Conservation (phyloP, 2,113 vertebrate species). For the Tetraodon nigroviridis region DNA sequence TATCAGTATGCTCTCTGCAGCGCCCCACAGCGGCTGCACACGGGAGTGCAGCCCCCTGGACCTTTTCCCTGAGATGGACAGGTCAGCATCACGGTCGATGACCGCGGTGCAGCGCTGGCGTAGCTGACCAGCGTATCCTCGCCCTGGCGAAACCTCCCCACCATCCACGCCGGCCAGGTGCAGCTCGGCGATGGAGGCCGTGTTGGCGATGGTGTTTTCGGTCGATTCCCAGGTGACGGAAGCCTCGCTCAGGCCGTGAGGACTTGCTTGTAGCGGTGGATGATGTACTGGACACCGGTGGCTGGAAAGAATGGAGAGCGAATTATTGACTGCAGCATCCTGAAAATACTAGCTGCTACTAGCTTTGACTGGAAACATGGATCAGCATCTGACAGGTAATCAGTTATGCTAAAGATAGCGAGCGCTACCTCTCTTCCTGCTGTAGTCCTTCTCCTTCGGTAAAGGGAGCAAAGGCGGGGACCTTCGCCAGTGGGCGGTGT, state of each 20-base stretch:
- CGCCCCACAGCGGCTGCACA: slow-evolving; percentile 44
- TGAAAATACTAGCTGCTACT: neutral
- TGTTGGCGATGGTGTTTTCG: slow-evolving; percentile 76
- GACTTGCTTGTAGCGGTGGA: slow-evolving; percentile 74
- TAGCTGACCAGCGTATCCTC: slow-evolving; percentile 72
- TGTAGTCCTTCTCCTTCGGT: slow-evolving; percentile 68
- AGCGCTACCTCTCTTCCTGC: slow-evolving; percentile 68
- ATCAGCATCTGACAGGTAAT: no score
- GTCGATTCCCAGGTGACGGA: slow-evolving; percentile 69
- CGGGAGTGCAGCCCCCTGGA: slow-evolving; percentile 47
- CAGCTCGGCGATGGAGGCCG: slow-evolving; percentile 70
- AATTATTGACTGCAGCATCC: neutral
- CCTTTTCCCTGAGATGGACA: slow-evolving; percentile 65
- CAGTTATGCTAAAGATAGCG: neutral
- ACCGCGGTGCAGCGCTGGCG: slow-evolving; percentile 65
- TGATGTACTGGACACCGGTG: slow-evolving; percentile 70
- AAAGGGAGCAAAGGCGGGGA: slow-evolving; percentile 7
- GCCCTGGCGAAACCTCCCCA: slow-evolving; percentile 66
- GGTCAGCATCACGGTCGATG: slow-evolving; percentile 62
- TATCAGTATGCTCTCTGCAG: slow-evolving; percentile 54
- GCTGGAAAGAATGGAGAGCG: slow-evolving; percentile 34
- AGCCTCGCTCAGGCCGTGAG: slow-evolving; percentile 69
- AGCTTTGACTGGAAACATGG: neutral
- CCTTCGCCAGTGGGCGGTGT: slow-evolving; percentile 54
- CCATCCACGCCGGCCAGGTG: slow-evolving; percentile 67